phyloP scores from a whole-genome alignment of 2,888 invertebrate genomes.

The Scaptomyza reducta region DNA sequence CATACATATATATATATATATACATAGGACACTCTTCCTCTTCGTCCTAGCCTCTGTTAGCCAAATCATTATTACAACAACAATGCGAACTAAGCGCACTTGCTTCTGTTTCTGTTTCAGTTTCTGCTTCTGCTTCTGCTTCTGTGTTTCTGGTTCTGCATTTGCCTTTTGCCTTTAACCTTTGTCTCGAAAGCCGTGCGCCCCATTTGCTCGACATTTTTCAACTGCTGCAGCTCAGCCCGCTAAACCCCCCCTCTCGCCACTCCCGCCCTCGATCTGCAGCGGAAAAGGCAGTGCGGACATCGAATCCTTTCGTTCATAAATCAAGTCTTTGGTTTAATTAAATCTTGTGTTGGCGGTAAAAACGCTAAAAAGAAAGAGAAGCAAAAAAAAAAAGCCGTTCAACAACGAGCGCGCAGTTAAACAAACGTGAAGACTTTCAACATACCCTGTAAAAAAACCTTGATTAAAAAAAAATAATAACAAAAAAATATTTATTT shows the following conservation, averaged over 20 bases:
- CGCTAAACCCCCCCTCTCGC: neutral
- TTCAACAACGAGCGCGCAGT: conserved; percentile 14
- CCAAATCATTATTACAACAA: conserved; percentile 75
- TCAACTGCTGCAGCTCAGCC: conserved; percentile 52
- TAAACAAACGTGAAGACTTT: neutral
- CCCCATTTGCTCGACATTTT: conserved; percentile 74
- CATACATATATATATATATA: too few species aligned
- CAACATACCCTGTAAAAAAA: conserved; percentile 23
- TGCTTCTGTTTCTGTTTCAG: conserved; percentile 16
- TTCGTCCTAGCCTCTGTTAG: conserved; percentile 21
- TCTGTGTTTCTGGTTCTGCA: conserved; percentile 1
- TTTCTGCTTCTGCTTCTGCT: neutral
- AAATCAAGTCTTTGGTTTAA: conserved; percentile 85
- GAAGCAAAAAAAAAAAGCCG: conserved; percentile 17
- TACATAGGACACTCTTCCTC: conserved; percentile 1
- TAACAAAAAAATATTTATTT: neutral
- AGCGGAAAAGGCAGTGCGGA: conserved; percentile 55
- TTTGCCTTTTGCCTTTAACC: conserved; percentile 13
- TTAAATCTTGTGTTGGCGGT: conserved; percentile 85
- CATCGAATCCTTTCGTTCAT: conserved; percentile 82
- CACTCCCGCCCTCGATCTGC: conserved; percentile 26
- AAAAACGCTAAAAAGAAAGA: conserved; percentile 69
- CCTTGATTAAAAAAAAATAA: neutral
- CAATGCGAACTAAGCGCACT: conserved; percentile 49
- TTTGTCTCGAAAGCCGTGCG: conserved; percentile 49